These are phyloP conservation scores for Oceanodroma tethys DNA, from an alignment of 2,113 vertebrate genomes.

Conservation along the genomic window DNA sequence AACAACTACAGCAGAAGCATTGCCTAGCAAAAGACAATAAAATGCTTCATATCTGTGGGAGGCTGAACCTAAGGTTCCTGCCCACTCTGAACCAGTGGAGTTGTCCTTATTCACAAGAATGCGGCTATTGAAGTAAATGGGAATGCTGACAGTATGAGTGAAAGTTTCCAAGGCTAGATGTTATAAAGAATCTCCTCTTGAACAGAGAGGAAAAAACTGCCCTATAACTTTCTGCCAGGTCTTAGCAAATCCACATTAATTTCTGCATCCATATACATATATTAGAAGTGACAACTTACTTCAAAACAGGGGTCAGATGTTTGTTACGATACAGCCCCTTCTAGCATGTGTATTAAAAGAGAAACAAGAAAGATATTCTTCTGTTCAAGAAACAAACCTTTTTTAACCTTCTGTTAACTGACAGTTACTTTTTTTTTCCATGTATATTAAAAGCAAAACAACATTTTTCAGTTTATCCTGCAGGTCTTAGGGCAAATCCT, in stretches of 20 bases:
- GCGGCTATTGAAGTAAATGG: neutral
- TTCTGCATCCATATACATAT: neutral
- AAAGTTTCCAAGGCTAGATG: conserved; percentile 40
- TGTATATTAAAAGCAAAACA: neutral
- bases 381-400: neutral
- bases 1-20: neutral
- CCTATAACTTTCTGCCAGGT: conserved; percentile 24
- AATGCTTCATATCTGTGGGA: neutral
- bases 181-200: conserved; percentile 1
- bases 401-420: neutral
- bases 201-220: conserved; percentile 17
- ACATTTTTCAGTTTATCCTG: neutral
- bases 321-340: neutral
- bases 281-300: neutral
- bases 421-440: neutral
- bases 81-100: neutral
- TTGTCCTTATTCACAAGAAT: conserved; percentile 5
- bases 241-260: neutral
- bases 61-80: neutral
- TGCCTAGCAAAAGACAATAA: neutral
- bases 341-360: neutral
- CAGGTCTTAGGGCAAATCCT: neutral
- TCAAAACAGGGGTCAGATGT: neutral
- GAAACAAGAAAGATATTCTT: neutral
- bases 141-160: neutral